These are phyloP conservation scores for Scolopax rusticola DNA, from an alignment of 2,797 vertebrate genomes.

Conservation along the genomic window DNA sequence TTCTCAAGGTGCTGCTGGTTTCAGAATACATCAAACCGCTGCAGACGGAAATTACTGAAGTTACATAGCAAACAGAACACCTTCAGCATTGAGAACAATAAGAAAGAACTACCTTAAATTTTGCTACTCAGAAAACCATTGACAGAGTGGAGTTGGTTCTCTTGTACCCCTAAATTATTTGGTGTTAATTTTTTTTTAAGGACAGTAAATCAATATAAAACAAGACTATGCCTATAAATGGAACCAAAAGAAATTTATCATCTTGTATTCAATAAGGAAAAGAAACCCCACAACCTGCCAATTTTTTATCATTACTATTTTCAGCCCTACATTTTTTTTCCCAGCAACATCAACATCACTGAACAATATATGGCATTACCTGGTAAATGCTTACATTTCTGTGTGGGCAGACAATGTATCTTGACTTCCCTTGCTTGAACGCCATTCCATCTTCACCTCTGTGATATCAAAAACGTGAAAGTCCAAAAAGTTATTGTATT, in stretches of 20 bases:
- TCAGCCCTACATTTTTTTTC: background rate
- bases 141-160: background rate
- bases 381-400: background rate
- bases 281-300: background rate
- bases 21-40: background rate
- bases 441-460: background rate
- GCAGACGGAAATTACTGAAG: background rate
- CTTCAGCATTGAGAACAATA: background rate
- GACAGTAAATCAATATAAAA: slow-evolving; percentile 27
- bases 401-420: background rate
- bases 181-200: background rate
- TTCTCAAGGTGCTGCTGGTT: background rate
- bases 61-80: background rate
- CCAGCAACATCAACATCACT: background rate
- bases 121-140: background rate
- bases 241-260: background rate
- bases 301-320: slow-evolving; percentile 13
- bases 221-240: slow-evolving; percentile 3
- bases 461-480: background rate
- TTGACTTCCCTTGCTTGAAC: background rate
- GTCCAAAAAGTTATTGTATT: background rate
- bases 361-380: background rate
- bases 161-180: slow-evolving; percentile 9
- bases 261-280: background rate
- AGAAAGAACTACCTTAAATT: background rate